These are phyloP conservation scores for Halcyon leucocephala DNA, from an alignment of 2,797 vertebrate species.

Conservation along the genomic window DNA sequence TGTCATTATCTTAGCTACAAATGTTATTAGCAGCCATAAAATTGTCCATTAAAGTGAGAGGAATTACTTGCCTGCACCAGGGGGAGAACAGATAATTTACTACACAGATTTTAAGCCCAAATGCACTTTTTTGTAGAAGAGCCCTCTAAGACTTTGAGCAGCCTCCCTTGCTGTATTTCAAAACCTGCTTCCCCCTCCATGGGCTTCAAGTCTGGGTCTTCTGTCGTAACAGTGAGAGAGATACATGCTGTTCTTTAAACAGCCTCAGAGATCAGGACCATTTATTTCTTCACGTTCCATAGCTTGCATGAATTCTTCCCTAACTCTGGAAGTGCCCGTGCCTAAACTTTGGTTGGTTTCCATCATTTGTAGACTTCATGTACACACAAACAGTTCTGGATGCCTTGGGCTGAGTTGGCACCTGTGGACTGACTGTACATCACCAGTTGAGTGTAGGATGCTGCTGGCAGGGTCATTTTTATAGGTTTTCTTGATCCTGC, in stretches of 20 bases:
- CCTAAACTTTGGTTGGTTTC: neutral
- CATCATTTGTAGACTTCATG: neutral
- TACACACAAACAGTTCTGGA: neutral
- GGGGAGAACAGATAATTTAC: constrained; percentile 68
- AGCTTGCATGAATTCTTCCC: neutral
- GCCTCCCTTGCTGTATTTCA: neutral
- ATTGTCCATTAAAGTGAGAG: constrained; percentile 75
- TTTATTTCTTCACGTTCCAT: neutral
- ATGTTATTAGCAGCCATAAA: constrained; percentile 77
- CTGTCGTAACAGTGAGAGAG: neutral
- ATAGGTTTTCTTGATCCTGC: neutral
- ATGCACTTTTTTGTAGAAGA: neutral
- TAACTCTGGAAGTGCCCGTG: neutral
- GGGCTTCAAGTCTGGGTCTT: neutral
- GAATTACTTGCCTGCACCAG: constrained; percentile 67
- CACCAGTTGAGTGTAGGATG: neutral
- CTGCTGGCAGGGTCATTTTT: neutral
- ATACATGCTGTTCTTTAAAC: neutral
- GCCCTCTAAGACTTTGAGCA: neutral
- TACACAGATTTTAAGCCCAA: constrained; percentile 56
- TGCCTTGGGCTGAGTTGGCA: neutral
- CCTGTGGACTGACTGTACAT: neutral
- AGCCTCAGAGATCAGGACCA: neutral
- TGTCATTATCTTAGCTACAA: constrained; percentile 78
- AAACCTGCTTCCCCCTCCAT: neutral